These are phyloP conservation scores for Tribolium castaneum DNA, from an alignment of 1,140 invertebrate species.

Conservation along the genomic window DNA sequence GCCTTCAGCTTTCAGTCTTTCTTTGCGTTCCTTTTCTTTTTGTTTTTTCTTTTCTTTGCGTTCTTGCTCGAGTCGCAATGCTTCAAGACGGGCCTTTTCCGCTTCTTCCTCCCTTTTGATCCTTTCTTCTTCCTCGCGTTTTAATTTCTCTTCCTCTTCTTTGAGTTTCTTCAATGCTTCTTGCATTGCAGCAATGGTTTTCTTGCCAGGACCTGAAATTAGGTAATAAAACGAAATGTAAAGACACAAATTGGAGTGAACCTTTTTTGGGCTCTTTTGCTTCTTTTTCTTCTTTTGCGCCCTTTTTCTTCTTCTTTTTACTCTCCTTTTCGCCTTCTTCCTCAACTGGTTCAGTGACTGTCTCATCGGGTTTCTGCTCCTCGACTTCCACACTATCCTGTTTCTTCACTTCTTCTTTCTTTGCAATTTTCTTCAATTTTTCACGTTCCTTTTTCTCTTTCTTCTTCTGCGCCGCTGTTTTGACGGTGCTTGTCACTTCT, in stretches of 20 bases:
- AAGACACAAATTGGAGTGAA: conserved; percentile 15
- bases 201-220: conserved; percentile 78
- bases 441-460: conserved; percentile 89
- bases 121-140: conserved; percentile 85
- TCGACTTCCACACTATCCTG: conserved; percentile 53
- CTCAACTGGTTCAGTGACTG: conserved; percentile 56
- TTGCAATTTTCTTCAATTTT: conserved; percentile 77
- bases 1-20: conserved; percentile 93
- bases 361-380: conserved; percentile 64
- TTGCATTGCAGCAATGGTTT: conserved; percentile 88
- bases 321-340: conserved; percentile 64
- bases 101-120: conserved; percentile 79
- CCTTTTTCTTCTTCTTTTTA: conserved; percentile 64
- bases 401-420: conserved; percentile 62
- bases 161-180: conserved; percentile 88
- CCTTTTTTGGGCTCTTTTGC: conserved; percentile 65
- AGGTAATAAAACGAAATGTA: conserved; percentile 5
- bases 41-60: conserved; percentile 91
- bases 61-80: conserved; percentile 84
- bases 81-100: conserved; percentile 78
- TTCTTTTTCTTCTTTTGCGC: conserved; percentile 62
- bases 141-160: conserved; percentile 87
- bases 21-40: conserved; percentile 94
- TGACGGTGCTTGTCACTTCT: conserved; percentile 74
- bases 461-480: conserved; percentile 86